Conservation (phyloP, 2,113 vertebrate genomes). For the Falcunculus frontatus region DNA sequence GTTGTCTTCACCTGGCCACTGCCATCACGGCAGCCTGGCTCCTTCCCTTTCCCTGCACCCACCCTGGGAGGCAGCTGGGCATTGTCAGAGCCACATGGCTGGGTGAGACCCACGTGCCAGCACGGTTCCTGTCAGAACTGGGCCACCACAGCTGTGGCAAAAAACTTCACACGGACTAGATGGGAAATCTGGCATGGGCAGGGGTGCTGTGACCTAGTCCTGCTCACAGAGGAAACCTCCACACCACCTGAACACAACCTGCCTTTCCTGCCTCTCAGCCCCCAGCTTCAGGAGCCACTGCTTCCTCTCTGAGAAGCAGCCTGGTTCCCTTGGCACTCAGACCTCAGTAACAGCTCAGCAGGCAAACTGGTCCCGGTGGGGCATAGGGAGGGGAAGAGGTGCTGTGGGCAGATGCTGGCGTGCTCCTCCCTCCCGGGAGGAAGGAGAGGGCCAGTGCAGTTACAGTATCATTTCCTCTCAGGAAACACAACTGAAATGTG, state of each 20-base stretch:
- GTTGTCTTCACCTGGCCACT: background rate
- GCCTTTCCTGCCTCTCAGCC: background rate
- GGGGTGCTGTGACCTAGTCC: background rate
- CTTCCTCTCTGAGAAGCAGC: background rate
- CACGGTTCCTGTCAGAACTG: fast-evolving
- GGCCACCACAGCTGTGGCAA: background rate
- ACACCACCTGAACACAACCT: background rate
- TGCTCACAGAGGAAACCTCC: background rate
- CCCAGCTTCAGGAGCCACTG: background rate
- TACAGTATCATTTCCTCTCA: conserved; percentile 35
- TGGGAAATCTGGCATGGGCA: background rate
- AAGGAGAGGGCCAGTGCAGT: background rate
- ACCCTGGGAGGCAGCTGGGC: background rate
- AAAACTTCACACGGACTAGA: background rate
- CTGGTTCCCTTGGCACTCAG: background rate
- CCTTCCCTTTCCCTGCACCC: background rate
- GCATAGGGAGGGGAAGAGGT: background rate
- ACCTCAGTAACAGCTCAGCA: background rate
- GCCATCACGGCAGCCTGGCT: fast-evolving
- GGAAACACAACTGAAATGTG: conserved; percentile 14
- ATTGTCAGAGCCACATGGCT: fast-evolving
- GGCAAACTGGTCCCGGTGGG: background rate
- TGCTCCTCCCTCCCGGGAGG: background rate
- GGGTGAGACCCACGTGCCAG: fast-evolving
- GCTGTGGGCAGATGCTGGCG: background rate